Conservation (phyloP, 2,113 vertebrate species). For the Coregonus clupeaformis region DNA sequence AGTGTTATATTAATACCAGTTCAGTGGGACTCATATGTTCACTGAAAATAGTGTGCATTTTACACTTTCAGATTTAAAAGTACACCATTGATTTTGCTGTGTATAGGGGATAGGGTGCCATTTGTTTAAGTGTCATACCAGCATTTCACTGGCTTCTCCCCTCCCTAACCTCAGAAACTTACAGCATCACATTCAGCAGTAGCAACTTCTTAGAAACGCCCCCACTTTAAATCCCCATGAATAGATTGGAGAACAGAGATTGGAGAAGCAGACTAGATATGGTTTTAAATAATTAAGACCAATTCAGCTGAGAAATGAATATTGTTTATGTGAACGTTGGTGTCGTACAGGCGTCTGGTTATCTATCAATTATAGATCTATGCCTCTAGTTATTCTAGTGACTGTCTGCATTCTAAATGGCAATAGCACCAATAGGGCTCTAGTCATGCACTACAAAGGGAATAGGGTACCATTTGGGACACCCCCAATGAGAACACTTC, state of each 20-base stretch:
- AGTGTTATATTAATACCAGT: too few relatives aligned
- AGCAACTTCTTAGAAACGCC: conserved; percentile 24
- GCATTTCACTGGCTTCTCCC: not conserved
- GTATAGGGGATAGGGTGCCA: not conserved
- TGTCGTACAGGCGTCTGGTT: conserved; percentile 12
- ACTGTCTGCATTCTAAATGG: too few relatives aligned
- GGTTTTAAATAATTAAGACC: conserved; percentile 55
- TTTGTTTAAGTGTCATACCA: too few relatives aligned
- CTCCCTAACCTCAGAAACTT: not conserved
- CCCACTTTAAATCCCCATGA: conserved; percentile 43
- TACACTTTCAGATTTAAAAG: too few relatives aligned
- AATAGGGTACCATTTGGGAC: not conserved
- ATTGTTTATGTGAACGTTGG: conserved; percentile 53
- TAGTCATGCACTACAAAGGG: conserved; percentile 19
- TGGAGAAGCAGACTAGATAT: conserved; percentile 10
- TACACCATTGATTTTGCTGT: too few relatives aligned
- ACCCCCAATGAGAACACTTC: conserved; percentile 11
- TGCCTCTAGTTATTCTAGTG: too few relatives aligned
- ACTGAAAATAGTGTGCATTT: too few relatives aligned
- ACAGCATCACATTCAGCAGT: conserved; percentile 25
- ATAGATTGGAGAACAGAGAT: conserved; percentile 1
- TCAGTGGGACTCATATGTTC: too few relatives aligned
- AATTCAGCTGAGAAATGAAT: conserved; percentile 33
- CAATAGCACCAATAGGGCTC: too few relatives aligned
- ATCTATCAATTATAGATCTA: conserved; percentile 45